Conservation (phyloP, 2,797 vertebrate species). For the Coendou prehensilis region DNA sequence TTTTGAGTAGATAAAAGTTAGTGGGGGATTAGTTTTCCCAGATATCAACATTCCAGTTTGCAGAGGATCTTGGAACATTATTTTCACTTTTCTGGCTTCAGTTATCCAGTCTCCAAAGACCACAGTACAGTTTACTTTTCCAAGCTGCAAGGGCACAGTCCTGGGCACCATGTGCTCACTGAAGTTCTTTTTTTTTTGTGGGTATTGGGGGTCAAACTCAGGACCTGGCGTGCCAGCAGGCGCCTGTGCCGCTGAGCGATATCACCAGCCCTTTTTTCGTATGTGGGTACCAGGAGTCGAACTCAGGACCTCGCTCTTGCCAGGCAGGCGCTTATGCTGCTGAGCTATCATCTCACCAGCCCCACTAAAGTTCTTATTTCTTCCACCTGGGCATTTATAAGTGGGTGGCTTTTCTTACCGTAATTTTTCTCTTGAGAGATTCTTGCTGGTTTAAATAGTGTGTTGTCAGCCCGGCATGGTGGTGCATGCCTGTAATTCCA, state of each 20-base stretch:
- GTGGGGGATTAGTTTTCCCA: neutral
- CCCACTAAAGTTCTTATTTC: neutral
- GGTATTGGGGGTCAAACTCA: no score
- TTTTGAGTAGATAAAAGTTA: conserved; percentile 42
- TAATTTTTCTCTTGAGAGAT: neutral
- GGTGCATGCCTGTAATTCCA: neutral
- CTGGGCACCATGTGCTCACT: neutral
- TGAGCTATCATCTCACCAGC: no score
- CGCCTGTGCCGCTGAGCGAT: no score
- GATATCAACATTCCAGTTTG: neutral
- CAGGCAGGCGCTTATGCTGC: no score
- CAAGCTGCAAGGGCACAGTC: neutral
- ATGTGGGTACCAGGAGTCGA: no score
- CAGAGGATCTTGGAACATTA: neutral
- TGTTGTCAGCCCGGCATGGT: neutral
- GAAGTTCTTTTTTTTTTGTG: neutral
- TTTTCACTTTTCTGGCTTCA: neutral
- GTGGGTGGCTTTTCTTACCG: neutral
- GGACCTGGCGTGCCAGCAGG: no score
- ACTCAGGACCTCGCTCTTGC: no score
- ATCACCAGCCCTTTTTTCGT: no score
- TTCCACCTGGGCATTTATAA: neutral
- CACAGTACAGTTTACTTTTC: neutral
- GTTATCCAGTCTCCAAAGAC: neutral
- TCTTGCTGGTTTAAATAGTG: neutral